Evolutionary conservation across 2,888 invertebrate genomes (phyloP).

Genomic region (Theretra japonica): DNA sequence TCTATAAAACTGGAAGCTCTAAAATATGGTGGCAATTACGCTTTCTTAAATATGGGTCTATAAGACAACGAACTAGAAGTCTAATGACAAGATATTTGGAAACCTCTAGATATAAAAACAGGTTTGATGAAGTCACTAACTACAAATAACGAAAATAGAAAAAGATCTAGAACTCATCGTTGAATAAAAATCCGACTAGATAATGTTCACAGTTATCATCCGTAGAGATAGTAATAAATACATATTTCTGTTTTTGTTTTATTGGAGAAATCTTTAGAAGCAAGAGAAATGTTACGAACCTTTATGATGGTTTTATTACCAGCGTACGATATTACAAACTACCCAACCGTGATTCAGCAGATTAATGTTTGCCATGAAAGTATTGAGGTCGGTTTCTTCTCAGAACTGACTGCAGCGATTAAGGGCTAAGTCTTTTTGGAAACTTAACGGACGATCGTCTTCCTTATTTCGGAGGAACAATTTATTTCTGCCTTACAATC

Average conservation of each 20-base stretch:
- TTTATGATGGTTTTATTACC: constrained; percentile 2
- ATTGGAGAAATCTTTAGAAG: neutral
- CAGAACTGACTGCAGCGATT: constrained; percentile 31
- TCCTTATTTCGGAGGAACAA: neutral
- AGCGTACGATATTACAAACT: constrained; percentile 12
- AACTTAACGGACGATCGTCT: neutral
- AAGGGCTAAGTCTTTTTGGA: neutral
- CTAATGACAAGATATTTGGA: too few species aligned
- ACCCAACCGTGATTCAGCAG: constrained; percentile 39
- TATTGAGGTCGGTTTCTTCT: constrained; percentile 44
- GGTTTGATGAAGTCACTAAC: too few species aligned
- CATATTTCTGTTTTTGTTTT: neutral
- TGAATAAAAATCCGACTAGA: neutral
- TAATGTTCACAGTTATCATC: neutral
- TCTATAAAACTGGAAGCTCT: too few species aligned
- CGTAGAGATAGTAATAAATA: neutral
- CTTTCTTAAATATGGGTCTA: too few species aligned
- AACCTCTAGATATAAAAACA: too few species aligned
- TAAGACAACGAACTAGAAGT: too few species aligned
- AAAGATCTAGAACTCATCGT: neutral
- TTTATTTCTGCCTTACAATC: too few species aligned
- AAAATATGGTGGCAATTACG: too few species aligned
- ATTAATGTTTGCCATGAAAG: constrained; percentile 30
- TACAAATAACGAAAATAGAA: neutral
- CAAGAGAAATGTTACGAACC: neutral